Evolutionary conservation across 2,888 invertebrate genomes (phyloP), one percentile per base, ranked within the genome.

Genomic region (Sminthurides aquaticus): DNA sequence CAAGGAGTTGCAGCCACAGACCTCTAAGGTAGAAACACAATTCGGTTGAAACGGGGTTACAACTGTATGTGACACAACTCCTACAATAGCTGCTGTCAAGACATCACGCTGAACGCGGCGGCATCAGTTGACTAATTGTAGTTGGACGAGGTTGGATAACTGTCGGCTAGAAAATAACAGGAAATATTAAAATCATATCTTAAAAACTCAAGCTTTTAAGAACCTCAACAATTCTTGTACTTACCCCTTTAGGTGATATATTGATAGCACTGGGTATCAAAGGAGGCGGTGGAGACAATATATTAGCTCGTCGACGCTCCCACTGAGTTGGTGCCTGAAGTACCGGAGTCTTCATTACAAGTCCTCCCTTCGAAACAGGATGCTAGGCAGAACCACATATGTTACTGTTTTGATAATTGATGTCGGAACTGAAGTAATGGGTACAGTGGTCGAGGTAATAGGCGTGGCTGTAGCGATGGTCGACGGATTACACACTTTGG

Each of bases 321-420:
- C 22, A 34, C 15, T 62, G 55, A 20, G 49, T 34, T 57, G 48
- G 66, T 49, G 28, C 56, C 24, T 57, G 55, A 20, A 56, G 49
- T 55, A 15, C 54, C n/a, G 52, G 34, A 8, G 52, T 57, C 24
- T 22, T 26, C 29, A 57, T 26, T 22, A 56, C 49, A 2, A 43
- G 26, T 48, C 49, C 15, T 34, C 5, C 43, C 15, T 15, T 34
- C 15, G 43, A 15, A 11, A 34, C 48, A 8, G 49, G 20, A 2
- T 8, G 2, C 29, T 28, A 1, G 29, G 22, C 11, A 59, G 56
- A 15, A 55, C 43, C 5, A 15, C 15, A 11, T 5, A 5, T 15
- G 8, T 15, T 34, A 34, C 43, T 11, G 43, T 34, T 34, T 34
- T 34, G 43, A 34, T 15, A 15, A 15, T 34, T 34, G 43, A 11